These are phyloP conservation scores for Erythrocercus mccallii DNA, from an alignment of 2,113 vertebrate species.

Conservation along the genomic window DNA sequence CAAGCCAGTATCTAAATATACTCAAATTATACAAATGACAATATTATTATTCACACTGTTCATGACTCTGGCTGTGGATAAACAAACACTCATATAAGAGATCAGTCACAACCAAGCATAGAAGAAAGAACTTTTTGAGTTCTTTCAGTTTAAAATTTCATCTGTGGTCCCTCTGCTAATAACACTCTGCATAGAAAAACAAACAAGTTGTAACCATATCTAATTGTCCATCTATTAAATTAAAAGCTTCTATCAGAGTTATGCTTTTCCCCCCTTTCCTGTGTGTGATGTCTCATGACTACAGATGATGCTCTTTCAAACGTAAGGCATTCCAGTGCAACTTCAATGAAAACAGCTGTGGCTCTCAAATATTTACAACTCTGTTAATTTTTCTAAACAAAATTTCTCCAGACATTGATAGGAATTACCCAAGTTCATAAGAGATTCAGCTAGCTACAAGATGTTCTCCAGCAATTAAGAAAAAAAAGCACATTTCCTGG, in stretches of 20 bases:
- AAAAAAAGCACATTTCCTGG: background rate
- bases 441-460: background rate
- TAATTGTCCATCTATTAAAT: background rate
- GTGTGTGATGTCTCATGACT: background rate
- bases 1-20: background rate
- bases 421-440: background rate
- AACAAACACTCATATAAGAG: background rate
- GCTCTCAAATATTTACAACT: slow-evolving; percentile 35
- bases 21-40: background rate
- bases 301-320: background rate
- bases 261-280: background rate
- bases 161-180: no score
- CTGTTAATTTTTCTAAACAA: slow-evolving; percentile 5
- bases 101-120: background rate
- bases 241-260: background rate
- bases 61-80: background rate
- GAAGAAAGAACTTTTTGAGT: background rate
- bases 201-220: background rate
- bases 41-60: background rate
- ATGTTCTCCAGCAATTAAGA: background rate
- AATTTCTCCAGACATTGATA: background rate
- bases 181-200: background rate
- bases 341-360: slow-evolving; percentile 3
- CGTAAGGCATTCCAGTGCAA: background rate
- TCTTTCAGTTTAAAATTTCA: background rate